Evolutionary conservation across 2,113 vertebrate species (phyloP).

Genomic region (Isurus oxyrinchus): DNA sequence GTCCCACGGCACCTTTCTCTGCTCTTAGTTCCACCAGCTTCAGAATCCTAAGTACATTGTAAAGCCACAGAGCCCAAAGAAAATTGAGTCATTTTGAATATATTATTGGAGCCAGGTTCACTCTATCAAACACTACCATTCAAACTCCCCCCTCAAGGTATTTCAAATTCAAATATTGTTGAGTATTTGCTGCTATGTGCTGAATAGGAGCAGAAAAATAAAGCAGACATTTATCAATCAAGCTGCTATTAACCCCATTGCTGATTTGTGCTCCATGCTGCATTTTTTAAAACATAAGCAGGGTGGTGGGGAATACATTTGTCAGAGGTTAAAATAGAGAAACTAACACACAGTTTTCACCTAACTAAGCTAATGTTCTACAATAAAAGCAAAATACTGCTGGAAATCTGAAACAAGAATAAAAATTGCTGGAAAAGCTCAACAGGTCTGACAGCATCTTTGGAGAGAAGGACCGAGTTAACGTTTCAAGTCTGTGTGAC

Average conservation of each 20-base stretch:
- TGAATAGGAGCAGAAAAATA: background rate
- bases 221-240: background rate
- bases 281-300: background rate
- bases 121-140: background rate
- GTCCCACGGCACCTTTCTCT: background rate
- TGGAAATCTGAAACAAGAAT: no score
- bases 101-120: background rate
- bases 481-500: no score
- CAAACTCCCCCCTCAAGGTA: background rate
- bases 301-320: background rate
- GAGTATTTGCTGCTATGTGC: background rate
- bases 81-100: background rate
- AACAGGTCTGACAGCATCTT: no score
- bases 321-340: background rate
- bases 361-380: background rate
- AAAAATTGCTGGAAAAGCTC: no score
- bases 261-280: background rate
- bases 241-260: background rate
- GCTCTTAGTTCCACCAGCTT: background rate
- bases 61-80: background rate
- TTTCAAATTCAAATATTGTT: background rate
- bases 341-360: background rate
- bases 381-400: no score
- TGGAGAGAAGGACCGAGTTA: no score
- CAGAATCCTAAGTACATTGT: background rate